Evolutionary conservation across 2,113 vertebrate species (phyloP), one percentile per base, ranked within the genome.

Genomic region (Pedionomus torquatus): DNA sequence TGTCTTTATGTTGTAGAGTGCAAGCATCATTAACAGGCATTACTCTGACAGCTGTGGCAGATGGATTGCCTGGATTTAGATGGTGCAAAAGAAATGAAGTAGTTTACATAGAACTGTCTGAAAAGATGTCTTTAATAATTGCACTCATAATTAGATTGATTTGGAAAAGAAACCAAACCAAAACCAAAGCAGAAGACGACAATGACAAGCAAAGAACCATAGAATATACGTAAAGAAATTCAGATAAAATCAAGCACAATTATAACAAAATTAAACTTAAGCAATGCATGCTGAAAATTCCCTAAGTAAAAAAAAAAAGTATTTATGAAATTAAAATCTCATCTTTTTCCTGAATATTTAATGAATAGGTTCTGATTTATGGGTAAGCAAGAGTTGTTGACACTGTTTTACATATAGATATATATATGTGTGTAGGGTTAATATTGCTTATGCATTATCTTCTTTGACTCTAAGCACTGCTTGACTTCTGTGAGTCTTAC

Each of bases 51-150:
- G 95, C 90, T 95, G 77, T 74, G 92, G 97, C 96, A 97, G 96
- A 97, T 96, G 93, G 90, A 97, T 93, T 97, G 96, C 95, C 89
- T 97, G 97, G 89, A 96, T 98, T 98, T 98, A 95, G 95, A 91
- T 87, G 87, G 94, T 92, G 95, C 88, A 95, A 96, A 96, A 96
- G 97, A 97, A 98, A 95, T 95, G 91, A 94, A 97, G 92, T 95
- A 78, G 93, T 96, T 97, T 97, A 95, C 96, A 79, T 82, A 97
- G 96, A 96, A 96, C 90, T 96, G 87, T 96, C 89, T 97, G 96
- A 96, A 98, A 97, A 97, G 95, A 97, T 96, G 81, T 97, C 92
- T 95, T 96, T 97, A 97, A 97, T 97, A 98, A 96, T 97, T 96
- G 92, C 54, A 46, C 96, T 96, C 95, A 93, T 97, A 98, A 97